Conservation (phyloP, 2,113 vertebrate species). For the Scomber japonicus region DNA sequence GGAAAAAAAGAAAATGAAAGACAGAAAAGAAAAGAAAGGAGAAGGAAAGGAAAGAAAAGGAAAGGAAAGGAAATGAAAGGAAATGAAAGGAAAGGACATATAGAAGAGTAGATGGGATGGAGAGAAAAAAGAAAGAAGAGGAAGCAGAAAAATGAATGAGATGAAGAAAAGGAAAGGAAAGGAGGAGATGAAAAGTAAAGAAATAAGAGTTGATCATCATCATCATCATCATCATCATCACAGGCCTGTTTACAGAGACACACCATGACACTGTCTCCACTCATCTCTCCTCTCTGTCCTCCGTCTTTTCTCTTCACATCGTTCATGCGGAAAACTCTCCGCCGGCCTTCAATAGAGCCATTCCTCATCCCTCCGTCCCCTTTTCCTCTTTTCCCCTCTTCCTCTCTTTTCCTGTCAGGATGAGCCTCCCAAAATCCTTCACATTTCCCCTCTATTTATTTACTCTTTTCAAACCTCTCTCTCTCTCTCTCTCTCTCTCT, state of each 20-base stretch:
- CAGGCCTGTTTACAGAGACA: neutral
- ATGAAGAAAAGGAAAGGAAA: no score
- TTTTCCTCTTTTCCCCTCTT: neutral
- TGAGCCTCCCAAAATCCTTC: neutral
- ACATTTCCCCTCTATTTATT: neutral
- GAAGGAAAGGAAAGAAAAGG: no score
- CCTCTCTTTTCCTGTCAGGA: neutral
- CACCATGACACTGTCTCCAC: conserved; percentile 12
- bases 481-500: neutral
- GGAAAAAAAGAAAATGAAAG: no score
- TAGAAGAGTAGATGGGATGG: no score
- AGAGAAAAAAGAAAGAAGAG: no score
- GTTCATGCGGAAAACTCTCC: conserved; percentile 40
- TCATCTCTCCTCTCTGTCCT: conserved; percentile 22
- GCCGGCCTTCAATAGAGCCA: conserved; percentile 19
- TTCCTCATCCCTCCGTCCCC: conserved; percentile 3
- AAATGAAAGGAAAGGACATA: no score
- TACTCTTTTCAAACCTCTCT: neutral
- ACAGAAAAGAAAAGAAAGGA: no score
- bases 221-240: neutral
- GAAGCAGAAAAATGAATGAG: no score
- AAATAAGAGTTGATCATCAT: neutral
- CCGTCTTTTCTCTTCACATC: conserved; percentile 51
- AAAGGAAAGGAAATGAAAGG: no score
- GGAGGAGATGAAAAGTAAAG: neutral